Base-by-base conservation (phyloP, 2,113 vertebrate genomes). In the Physeter macrocephalus region DNA sequence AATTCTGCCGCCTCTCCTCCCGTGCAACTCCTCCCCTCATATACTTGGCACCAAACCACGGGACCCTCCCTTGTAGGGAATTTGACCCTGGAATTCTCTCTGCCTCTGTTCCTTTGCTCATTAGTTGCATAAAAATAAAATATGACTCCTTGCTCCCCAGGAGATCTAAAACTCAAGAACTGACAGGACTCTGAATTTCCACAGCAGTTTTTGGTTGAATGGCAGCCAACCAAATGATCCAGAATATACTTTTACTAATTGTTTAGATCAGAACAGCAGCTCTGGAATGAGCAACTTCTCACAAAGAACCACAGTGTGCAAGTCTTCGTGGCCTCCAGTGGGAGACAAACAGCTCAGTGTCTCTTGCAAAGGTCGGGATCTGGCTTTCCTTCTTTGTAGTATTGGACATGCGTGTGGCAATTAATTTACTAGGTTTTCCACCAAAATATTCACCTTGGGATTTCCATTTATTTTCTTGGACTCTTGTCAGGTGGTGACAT, bases 21-120 rank as follows among this genome's bases (percentile, higher is more conserved):
- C 2, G 0, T 2, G 1, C 0, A 5, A 5, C 1, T 3, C n/a
- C 17, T 23, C 21, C 23, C 34, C 39, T 39, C 13, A 0, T 0
- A n/a, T 25, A 20, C 21, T 17, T 27, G 72, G 74, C 8, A 2
- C 25, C 23, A 11, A 31, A 20, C 61, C 11, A 0, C 0, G 3
- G 1, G 1, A 4, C 80, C 59, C 54, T n/a, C 7, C 0, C 66
- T 23, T 8, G 6, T 25, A 39, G 71, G 36, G 3, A 13, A 6
- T 0, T 3, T 10, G 15, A 3, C 46, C 9, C 8, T 5, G 6
- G 5, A 13, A 1, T 27, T 23, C 10, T 2, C 5, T 34, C 95
- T 14, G 6, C 31, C 43, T 54, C 46, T 36, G 0, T 34, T 49
- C 74, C 62, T n/a, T 39, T 17, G 13, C n/a, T 54, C 31, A 3